Evolutionary conservation across 2,888 invertebrate species (phyloP), one percentile per base, ranked within the genome.

Genomic region (Atethmia centrago): DNA sequence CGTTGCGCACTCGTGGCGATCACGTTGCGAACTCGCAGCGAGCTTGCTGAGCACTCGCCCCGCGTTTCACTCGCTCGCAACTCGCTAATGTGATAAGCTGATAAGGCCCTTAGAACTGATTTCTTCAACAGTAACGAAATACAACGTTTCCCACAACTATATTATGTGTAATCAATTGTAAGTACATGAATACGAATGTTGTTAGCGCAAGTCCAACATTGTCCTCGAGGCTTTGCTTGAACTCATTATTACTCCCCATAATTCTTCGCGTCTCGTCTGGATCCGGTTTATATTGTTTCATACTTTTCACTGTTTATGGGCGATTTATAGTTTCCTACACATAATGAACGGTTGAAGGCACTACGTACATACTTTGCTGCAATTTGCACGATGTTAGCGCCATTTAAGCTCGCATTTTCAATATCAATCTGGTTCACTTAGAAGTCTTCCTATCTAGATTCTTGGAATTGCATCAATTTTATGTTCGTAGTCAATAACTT

Each of bases 321-420:
- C 87, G 88, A 92, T 92, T 92, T 91, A 92, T 92, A 88, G 88
- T 89, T 93, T 91, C 90, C 90, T 90, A 85, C 86, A 84, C 79
- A 85, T 92, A 93, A 92, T 91, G 86, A 91, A 89, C 87, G 87
- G 86, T 84, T 88, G 77, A 84, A 82, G 82, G 86, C 81, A 87
- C 87, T 84, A 84, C 84, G 84, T 80, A 87, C 87, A 83, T 80
- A 86, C 86, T 86, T 87, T 87, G 63, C 74, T 68, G 77, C 86
- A 87, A 87, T 88, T 90, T 89, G 80, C 87, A 84, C 85, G 75
- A 77, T 80, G 83, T 84, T 86, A 86, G 80, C 83, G 87, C 88
- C 87, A 77, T 85, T 82, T 82, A 65, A 74, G 73, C 76, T 73
- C 65, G 70, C 73, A 79, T 83, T 80, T 87, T 87, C 84, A 86